Percentiles rank a stretch among this genome's conserved stretches.
phyloP scores from a whole-genome alignment of 2,888 invertebrate species.

The Eilema caniola region DNA sequence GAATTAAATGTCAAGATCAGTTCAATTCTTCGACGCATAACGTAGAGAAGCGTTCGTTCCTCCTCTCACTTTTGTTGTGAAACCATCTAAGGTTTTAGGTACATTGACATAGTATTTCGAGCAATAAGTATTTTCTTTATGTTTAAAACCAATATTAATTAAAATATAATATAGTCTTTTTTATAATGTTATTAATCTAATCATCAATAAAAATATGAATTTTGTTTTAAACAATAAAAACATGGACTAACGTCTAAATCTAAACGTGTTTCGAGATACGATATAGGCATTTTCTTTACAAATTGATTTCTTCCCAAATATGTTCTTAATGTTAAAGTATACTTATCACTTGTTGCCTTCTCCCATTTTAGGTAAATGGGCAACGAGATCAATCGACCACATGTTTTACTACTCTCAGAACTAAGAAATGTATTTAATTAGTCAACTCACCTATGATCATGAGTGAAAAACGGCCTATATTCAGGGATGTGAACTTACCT shows the following conservation, averaged over 20 bases:
- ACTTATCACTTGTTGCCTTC: neutral
- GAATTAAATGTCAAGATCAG: constrained; percentile 78
- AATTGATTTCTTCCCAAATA: too few relatives aligned
- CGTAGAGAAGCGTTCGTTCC: constrained; percentile 58
- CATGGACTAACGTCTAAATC: too few relatives aligned
- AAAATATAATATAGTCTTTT: neutral
- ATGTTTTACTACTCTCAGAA: neutral
- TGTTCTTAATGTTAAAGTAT: neutral
- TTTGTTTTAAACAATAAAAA: too few relatives aligned
- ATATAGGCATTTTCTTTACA: too few relatives aligned
- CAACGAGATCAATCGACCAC: neutral
- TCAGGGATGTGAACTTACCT: neutral
- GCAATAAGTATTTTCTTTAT: too few relatives aligned
- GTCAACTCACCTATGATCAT: neutral
- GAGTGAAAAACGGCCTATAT: neutral
- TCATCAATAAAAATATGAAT: too few relatives aligned
- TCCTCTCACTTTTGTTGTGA: constrained; percentile 74
- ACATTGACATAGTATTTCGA: constrained; percentile 27
- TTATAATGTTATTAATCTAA: too few relatives aligned
- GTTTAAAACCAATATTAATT: too few relatives aligned
- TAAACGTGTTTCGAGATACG: too few relatives aligned
- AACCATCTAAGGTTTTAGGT: constrained; percentile 47
- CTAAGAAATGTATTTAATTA: neutral
- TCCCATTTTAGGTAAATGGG: neutral
- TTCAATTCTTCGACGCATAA: constrained; percentile 55